phyloP scores from a whole-genome alignment of 1,140 invertebrate genomes.

The Diplogasteroides magnus region DNA sequence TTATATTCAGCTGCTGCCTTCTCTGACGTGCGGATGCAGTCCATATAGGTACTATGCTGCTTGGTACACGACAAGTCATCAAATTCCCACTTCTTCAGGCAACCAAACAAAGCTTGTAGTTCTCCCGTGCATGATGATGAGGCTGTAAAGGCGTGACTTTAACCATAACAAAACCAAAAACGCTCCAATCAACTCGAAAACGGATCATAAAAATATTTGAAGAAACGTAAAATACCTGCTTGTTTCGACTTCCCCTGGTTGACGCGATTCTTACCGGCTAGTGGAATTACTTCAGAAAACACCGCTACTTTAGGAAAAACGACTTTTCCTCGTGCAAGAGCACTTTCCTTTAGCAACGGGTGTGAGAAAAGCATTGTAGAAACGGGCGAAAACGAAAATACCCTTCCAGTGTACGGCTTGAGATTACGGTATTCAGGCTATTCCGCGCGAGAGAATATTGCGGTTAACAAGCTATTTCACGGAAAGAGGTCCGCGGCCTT shows the following conservation, averaged over 20 bases:
- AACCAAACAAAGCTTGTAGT: constrained; percentile 44
- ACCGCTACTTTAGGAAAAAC: constrained; percentile 26
- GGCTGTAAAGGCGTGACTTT: constrained; percentile 24
- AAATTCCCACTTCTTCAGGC: constrained; percentile 51
- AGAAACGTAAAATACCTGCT: constrained; percentile 19
- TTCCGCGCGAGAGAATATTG: no score
- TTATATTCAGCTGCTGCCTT: constrained; percentile 32
- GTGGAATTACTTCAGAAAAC: constrained; percentile 31
- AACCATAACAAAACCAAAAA: not conserved
- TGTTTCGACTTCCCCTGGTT: constrained; percentile 9
- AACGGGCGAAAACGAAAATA: not conserved
- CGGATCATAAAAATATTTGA: not conserved
- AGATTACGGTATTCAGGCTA: no score
- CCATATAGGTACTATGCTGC: constrained; percentile 40
- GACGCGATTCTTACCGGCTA: constrained; percentile 23
- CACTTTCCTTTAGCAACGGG: constrained; percentile 25
- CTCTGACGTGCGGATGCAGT: constrained; percentile 38
- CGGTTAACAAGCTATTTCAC: no score
- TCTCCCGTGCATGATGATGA: constrained; percentile 44
- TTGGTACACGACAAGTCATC: constrained; percentile 45
- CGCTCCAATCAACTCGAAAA: not conserved
- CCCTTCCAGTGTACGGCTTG: no score
- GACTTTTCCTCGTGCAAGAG: constrained; percentile 18
- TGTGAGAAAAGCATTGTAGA: constrained; percentile 22
- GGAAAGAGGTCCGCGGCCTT: no score